Evolutionary conservation across 1,140 invertebrate genomes (phyloP), one percentile per base, ranked within the genome.

Genomic region (Notospermus geniculatus): DNA sequence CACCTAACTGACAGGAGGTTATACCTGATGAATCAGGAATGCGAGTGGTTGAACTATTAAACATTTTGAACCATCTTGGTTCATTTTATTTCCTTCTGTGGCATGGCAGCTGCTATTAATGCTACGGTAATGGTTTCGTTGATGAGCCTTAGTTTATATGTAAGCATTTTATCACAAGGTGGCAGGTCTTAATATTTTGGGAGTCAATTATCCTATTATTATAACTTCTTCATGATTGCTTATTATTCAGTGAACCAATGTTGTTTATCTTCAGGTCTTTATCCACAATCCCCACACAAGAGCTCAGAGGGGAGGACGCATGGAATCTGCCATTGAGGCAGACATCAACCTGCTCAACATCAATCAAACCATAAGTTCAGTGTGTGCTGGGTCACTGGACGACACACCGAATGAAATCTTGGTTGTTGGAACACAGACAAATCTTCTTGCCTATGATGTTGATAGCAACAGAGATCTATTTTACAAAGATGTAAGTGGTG

Each of bases 391-490:
- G 9, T 80, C 79, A 23, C 75, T 92, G 15, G 83, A 86, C 57
- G 67, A 70, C 36, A 65, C 66, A 46, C 83, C 84, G 28, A 86
- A 89, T 64, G 93, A 95, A 75, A 83, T 91, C 66, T 82, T 97
- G 5, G 82, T 92, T 52, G 87, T 93, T 39, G 93, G 93, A 39
- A 95, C 92, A 25, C 84, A 87, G 19, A 91, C 89, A 0, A 92
- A 92, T 76, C 80, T 97, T n/a, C 83, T 95, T 60, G 93, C 88
- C 0, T 96, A 95, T 80, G 90, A 95, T 82, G 88, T 96, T 17
- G 88, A 94, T 70, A 91, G 93, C 63, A 97, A 97, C 80, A 86
- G 86, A 19, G 93, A 96, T 82, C 75, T 95, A 1, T 96, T 96
- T 81, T 95, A 91, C 74, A 93, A 91, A 84, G 92, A 96, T 80